These are phyloP conservation scores for Empidonax alnorum DNA, from an alignment of 2,113 vertebrate genomes.

Conservation along the genomic window DNA sequence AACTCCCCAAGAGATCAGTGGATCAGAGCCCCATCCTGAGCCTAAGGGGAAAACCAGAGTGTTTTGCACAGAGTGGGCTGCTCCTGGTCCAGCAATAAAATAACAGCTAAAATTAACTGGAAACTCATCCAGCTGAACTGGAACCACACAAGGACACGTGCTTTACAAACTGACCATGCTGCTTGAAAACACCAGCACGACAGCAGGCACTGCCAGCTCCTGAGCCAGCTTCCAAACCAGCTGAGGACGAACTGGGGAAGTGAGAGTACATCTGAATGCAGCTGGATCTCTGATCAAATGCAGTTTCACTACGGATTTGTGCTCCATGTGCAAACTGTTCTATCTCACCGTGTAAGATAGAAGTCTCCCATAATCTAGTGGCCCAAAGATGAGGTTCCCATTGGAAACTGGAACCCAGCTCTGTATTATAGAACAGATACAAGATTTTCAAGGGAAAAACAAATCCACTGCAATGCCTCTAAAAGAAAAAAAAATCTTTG, in stretches of 20 bases:
- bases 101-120: not conserved
- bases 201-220: not conserved
- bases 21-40: not conserved
- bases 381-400: not conserved
- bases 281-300: not conserved
- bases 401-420: not conserved
- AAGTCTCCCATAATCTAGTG: not conserved
- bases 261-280: not conserved
- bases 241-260: not conserved
- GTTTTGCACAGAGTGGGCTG: not conserved
- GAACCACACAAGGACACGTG: not conserved
- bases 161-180: not conserved
- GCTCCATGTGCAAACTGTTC: not conserved
- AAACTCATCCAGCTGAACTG: not conserved
- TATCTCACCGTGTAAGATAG: not conserved
- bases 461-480: not conserved
- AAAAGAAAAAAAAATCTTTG: not conserved
- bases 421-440: not conserved
- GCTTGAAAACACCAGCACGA: not conserved
- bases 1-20: not conserved
- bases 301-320: not conserved
- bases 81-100: not conserved
- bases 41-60: not conserved
- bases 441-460: not conserved
- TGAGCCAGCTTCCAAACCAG: not conserved